Evolutionary conservation across 92 coral and sea anemone species (phyloP), one percentile per base, ranked within the genome.

Genomic region (Umimayanthus kanabou): DNA sequence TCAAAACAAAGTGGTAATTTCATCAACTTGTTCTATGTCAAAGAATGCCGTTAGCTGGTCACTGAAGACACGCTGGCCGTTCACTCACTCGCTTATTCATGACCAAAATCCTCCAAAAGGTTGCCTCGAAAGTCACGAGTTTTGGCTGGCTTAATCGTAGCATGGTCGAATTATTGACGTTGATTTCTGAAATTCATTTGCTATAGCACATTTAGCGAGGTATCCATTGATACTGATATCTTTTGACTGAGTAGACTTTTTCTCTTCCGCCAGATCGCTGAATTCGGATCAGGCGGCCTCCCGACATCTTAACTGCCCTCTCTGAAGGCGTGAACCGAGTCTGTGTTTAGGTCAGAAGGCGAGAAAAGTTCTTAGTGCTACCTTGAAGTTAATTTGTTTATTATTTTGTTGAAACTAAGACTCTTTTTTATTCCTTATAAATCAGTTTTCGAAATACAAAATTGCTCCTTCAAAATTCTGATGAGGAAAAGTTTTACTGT

Each of bases 11-110:
- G 66, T 57, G 45, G 7, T 42, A 73, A 42, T 42, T 39, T 42
- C 78, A 39, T 73, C 78, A 33, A 37, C n/a, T 73, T 73, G 78
- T 73, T 33, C 43, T 39, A 39, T 8, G 47, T 75, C 79, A 39
- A 73, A 37, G 50, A 75, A 75, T 37, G 53, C 79, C 79, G 79
- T 75, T 18, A n/a, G 79, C 45, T 75, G 50, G 25, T 39, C 25
- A 39, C 6, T 39, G 10, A 39, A 75, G 78, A 29, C 45, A 39
- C 23, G 45, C 53, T 20, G 79, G 50, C 69, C 69, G 8, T 61
- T 57, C 61, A 15, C 10, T 53, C 61, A 53, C 61, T 53, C 13
- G 15, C 61, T 53, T 61, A 5, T 61, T 61, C n/a, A 23, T 9
- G 69, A 61, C 25, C 9, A 61, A 4, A 61, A 61, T 61, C 22